phyloP scores from a whole-genome alignment of 2,888 invertebrate species.

The Scaptomyza caliginosa region DNA sequence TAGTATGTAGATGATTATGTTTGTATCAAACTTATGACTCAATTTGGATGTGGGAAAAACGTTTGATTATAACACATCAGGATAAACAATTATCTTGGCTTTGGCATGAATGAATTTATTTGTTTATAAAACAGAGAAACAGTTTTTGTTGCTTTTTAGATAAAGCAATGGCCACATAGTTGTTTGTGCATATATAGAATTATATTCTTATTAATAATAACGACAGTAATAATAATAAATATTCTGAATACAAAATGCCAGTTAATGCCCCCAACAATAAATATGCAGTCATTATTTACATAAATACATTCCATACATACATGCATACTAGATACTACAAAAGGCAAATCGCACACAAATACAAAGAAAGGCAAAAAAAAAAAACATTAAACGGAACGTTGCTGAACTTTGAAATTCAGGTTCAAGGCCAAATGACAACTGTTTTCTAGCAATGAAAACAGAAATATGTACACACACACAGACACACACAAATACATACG shows the following conservation, averaged over 20 bases:
- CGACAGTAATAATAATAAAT: conserved; percentile 15
- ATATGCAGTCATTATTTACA: background rate
- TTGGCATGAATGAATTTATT: too few relatives aligned
- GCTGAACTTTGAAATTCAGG: conserved; percentile 67
- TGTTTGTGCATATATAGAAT: too few relatives aligned
- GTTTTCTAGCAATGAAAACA: conserved; percentile 53
- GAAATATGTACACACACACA: background rate
- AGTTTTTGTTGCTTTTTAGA: too few relatives aligned
- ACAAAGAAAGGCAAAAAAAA: conserved; percentile 2
- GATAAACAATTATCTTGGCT: too few relatives aligned
- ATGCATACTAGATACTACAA: conserved; percentile 14
- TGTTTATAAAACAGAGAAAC: too few relatives aligned
- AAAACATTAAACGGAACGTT: conserved; percentile 10
- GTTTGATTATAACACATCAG: background rate
- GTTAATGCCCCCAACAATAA: conserved; percentile 27
- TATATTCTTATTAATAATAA: too few relatives aligned
- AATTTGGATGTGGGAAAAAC: conserved; percentile 63
- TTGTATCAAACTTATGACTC: background rate
- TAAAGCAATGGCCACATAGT: too few relatives aligned
- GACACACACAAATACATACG: background rate
- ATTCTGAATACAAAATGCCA: conserved; percentile 29
- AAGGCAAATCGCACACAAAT: conserved; percentile 45
- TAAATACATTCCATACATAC: background rate
- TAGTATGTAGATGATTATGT: background rate
- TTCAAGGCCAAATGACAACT: conserved; percentile 69